These are phyloP conservation scores for Urocolius indicus DNA, from an alignment of 2,113 vertebrate species.

Conservation along the genomic window DNA sequence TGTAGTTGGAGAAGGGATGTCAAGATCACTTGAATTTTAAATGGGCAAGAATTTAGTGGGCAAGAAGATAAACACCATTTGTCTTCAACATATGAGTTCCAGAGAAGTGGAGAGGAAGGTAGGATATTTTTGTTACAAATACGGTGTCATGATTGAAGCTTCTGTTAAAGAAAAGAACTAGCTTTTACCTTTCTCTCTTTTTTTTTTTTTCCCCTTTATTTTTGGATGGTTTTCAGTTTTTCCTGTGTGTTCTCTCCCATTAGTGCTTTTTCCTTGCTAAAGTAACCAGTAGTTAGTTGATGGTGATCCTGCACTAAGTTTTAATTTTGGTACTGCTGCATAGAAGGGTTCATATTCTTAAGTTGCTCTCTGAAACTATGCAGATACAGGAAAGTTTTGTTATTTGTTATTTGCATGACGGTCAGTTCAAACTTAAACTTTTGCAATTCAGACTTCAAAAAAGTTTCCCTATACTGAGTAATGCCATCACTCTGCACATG, in stretches of 20 bases:
- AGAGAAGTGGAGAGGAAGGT: slow-evolving; percentile 46
- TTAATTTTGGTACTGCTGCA: not conserved
- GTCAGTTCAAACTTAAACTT: not conserved
- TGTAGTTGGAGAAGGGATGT: slow-evolving; percentile 42
- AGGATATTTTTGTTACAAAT: slow-evolving; percentile 48
- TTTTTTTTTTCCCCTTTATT: not conserved
- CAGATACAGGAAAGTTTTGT: not conserved
- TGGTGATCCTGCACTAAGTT: not conserved
- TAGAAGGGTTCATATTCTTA: not conserved
- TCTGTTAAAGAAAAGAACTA: not conserved
- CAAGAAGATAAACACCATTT: slow-evolving; percentile 51
- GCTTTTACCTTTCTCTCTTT: not conserved
- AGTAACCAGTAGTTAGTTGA: not conserved
- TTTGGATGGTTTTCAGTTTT: not conserved
- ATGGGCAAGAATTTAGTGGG: slow-evolving; percentile 45
- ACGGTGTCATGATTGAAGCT: not conserved
- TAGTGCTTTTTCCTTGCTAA: not conserved
- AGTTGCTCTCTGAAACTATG: not conserved
- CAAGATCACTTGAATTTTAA: slow-evolving; percentile 51
- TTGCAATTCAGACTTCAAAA: not conserved
- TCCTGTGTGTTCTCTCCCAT: not conserved
- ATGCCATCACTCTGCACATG: not conserved
- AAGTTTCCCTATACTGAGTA: not conserved
- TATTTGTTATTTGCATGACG: not conserved
- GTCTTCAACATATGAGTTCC: slow-evolving; percentile 39